phyloP scores from a whole-genome alignment of 2,888 invertebrate genomes.

The Iphiclides podalirius region DNA sequence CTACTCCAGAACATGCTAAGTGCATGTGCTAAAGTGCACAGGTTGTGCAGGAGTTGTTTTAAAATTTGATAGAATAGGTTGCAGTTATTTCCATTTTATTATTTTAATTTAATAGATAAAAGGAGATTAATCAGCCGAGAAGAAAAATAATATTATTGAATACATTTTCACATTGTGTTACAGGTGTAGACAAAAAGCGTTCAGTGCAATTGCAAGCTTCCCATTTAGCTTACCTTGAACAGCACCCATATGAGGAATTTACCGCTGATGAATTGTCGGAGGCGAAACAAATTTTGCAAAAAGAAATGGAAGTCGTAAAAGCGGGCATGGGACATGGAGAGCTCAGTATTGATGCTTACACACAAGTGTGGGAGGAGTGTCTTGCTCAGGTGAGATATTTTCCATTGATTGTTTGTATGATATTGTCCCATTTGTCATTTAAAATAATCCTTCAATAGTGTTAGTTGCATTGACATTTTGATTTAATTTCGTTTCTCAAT shows the following conservation, averaged over 20 bases:
- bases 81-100: too few species aligned
- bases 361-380: constrained; percentile 98
- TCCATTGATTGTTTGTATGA: not conserved
- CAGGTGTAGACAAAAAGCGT: constrained; percentile 76
- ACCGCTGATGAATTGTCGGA: constrained; percentile 82
- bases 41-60: too few species aligned
- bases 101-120: too few species aligned
- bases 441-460: not conserved
- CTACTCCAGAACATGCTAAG: too few species aligned
- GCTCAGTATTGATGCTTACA: constrained; percentile 93
- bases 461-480: too few species aligned
- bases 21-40: too few species aligned
- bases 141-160: too few species aligned
- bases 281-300: constrained; percentile 83
- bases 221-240: constrained; percentile 90
- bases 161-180: not conserved
- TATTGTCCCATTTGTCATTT: not conserved
- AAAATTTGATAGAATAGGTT: too few species aligned
- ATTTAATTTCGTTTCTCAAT: too few species aligned
- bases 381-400: constrained; percentile 85
- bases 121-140: too few species aligned
- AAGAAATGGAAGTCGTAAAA: constrained; percentile 94
- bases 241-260: constrained; percentile 90
- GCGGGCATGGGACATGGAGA: constrained; percentile 98
- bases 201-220: constrained; percentile 82